Conservation (phyloP, 2,888 invertebrate species). For the Rotaria sp. region DNA sequence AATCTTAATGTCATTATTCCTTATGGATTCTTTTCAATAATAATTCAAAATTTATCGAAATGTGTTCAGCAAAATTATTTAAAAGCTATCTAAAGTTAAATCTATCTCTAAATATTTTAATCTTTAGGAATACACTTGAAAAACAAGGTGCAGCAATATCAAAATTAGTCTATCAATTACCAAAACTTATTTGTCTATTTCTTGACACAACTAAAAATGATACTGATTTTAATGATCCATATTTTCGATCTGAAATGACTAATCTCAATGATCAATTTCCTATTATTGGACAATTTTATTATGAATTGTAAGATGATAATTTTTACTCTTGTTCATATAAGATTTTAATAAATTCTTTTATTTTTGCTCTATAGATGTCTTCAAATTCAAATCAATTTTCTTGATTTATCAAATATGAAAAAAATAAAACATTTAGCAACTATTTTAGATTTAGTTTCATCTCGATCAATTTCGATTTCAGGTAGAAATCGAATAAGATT, state of each 20-base stretch:
- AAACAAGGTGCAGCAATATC: background rate
- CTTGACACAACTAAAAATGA: background rate
- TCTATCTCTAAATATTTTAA: background rate
- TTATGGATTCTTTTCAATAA: no score
- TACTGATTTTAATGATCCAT: background rate
- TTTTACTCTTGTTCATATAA: background rate
- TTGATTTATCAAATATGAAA: conserved; percentile 7
- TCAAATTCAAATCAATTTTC: background rate
- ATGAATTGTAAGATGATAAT: background rate
- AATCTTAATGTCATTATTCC: no score
- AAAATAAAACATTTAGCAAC: background rate
- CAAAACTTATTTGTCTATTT: background rate
- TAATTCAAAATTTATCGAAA: no score
- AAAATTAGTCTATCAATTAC: background rate
- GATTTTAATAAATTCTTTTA: background rate
- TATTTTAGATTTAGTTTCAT: background rate
- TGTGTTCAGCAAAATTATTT: no score
- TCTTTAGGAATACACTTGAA: conserved; percentile 20
- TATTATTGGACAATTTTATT: conserved; percentile 13
- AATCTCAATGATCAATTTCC: background rate
- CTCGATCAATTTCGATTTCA: background rate
- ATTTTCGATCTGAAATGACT: background rate
- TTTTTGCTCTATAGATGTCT: background rate
- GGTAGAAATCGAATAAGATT: background rate
- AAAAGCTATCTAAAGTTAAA: no score